These are phyloP conservation scores for Sanderia malayensis DNA, from an alignment of 30 jellyfish, hydroid and myxozoan genomes.

Conservation along the genomic window DNA sequence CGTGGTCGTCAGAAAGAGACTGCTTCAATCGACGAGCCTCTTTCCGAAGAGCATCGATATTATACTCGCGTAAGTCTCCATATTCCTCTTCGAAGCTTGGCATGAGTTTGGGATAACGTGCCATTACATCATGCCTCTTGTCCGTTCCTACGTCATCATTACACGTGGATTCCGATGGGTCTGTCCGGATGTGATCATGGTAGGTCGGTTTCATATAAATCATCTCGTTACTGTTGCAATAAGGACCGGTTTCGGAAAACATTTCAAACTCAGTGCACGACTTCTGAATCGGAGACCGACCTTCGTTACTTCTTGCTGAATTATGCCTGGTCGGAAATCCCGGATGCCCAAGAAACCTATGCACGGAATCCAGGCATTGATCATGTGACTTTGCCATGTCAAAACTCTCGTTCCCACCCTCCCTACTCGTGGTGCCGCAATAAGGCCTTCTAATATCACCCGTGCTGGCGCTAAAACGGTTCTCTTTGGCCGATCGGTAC, in stretches of 20 bases:
- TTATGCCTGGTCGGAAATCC: conserved; percentile 97
- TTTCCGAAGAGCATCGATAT: conserved; percentile 41
- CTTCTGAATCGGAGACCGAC: conserved; percentile 94
- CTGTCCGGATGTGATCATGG: conserved; percentile 4
- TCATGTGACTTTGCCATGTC: conserved; percentile 46
- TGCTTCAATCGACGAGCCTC: conserved; percentile 74
- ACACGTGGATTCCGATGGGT: not conserved
- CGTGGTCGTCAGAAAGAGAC: conserved; percentile 67
- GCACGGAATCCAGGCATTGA: conserved; percentile 27
- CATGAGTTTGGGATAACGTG: conserved; percentile 3
- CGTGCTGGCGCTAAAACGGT: conserved; percentile 43
- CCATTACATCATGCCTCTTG: conserved; percentile 3
- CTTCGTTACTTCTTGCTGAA: conserved; percentile 94
- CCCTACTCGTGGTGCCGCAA: conserved; percentile 27
- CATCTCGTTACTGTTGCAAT: not conserved
- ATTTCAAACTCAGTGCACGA: conserved; percentile 46
- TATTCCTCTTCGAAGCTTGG: conserved; percentile 23
- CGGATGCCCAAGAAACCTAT: conserved; percentile 68
- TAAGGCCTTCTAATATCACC: conserved; percentile 55
- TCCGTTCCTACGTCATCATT: conserved; percentile 48
- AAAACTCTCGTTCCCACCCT: conserved; percentile 37
- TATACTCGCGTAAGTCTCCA: conserved; percentile 35
- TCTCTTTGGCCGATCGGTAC: conserved; percentile 10
- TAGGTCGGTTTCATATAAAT: conserved; percentile 27
- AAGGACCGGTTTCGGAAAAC: conserved; percentile 9